A percentile compares a stretch with the other conserved stretches of the same genome.
phyloP scores from a whole-genome alignment of 2,888 invertebrate species.

The Galerucella nymphaeae region DNA sequence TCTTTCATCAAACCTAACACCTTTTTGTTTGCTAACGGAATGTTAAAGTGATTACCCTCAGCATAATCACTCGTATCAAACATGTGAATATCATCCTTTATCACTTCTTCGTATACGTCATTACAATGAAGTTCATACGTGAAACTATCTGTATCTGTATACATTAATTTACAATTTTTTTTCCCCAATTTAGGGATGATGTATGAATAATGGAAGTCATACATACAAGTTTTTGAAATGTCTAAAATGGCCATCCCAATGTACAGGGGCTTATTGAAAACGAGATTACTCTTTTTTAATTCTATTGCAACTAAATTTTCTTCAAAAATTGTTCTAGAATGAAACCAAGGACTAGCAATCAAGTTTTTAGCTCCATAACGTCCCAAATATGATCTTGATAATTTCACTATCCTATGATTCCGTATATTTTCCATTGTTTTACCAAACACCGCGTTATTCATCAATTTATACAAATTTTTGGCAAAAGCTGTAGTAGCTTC shows the following conservation, averaged over 20 bases:
- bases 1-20: not conserved
- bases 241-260: conserved; percentile 43
- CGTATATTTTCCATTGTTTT: too few species aligned
- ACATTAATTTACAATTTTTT: conserved; percentile 36
- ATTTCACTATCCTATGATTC: too few species aligned
- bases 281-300: conserved; percentile 36
- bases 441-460: too few species aligned
- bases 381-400: too few species aligned
- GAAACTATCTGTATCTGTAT: conserved; percentile 36
- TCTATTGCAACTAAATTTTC: conserved; percentile 38
- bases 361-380: too few species aligned
- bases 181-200: conserved; percentile 31
- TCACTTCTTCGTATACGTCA: conserved; percentile 8
- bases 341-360: conserved; percentile 33
- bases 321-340: conserved; percentile 40
- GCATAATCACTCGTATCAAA: conserved; percentile 15
- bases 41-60: conserved; percentile 4
- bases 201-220: conserved; percentile 46
- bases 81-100: conserved; percentile 10
- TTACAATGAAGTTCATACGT: conserved; percentile 1
- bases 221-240: conserved; percentile 43
- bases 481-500: too few species aligned
- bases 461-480: too few species aligned
- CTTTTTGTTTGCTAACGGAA: conserved; percentile 18
- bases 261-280: conserved; percentile 45